Percentiles rank a stretch among this genome's conserved stretches.
These are phyloP conservation scores for Lissocephala sabroskyi DNA, from an alignment of 2,888 invertebrate genomes.

Conservation along the genomic window DNA sequence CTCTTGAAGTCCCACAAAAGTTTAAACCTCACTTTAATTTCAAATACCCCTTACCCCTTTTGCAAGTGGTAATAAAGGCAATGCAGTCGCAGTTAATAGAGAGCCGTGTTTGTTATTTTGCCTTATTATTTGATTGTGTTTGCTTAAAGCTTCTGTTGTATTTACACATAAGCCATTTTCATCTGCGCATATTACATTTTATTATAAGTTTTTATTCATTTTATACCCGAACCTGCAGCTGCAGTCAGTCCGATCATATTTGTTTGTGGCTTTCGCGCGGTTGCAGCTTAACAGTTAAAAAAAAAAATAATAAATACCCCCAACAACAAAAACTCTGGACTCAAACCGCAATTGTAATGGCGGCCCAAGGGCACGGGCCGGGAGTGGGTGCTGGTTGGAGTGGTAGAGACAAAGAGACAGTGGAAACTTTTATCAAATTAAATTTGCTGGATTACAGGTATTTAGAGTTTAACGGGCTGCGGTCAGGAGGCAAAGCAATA, in stretches of 20 bases:
- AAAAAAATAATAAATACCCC: not conserved
- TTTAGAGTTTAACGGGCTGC: slow-evolving; percentile 56
- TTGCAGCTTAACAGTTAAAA: slow-evolving; percentile 30
- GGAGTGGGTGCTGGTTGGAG: slow-evolving; percentile 33
- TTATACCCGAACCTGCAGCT: too few relatives aligned
- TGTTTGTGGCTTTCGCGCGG: slow-evolving; percentile 54
- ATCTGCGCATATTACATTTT: too few relatives aligned
- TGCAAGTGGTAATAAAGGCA: too few relatives aligned
- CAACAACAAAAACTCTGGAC: slow-evolving; percentile 2
- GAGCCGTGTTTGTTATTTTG: too few relatives aligned
- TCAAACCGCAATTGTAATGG: slow-evolving; percentile 54
- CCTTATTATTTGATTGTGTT: too few relatives aligned
- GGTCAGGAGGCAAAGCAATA: slow-evolving; percentile 38
- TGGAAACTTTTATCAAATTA: slow-evolving; percentile 63
- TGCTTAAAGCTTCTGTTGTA: too few relatives aligned
- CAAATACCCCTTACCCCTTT: too few relatives aligned
- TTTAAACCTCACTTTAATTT: too few relatives aligned
- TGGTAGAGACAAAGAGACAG: too few relatives aligned
- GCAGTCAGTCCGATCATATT: slow-evolving; percentile 55
- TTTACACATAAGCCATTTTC: too few relatives aligned
- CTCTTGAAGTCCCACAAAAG: not conserved
- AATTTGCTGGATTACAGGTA: slow-evolving; percentile 64
- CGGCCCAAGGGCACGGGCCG: slow-evolving; percentile 14
- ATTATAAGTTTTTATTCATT: too few relatives aligned
- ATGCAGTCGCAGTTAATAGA: too few relatives aligned